Evolutionary conservation across 2,113 vertebrate species (phyloP).

Genomic region (Serinus canaria): DNA sequence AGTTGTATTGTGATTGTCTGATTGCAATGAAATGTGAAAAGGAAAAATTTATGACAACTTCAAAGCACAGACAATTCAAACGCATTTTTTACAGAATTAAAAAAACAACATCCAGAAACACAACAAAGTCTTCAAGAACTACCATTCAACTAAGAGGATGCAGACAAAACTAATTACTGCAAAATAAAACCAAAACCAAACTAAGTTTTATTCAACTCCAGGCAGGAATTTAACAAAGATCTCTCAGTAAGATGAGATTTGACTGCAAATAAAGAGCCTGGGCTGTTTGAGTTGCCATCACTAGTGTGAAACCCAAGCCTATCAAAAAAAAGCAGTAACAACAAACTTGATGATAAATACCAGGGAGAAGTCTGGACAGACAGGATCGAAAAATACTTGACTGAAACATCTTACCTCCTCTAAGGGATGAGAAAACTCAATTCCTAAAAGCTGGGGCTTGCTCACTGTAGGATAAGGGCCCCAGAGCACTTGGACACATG

Average conservation of each 20-base stretch:
- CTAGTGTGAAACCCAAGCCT: neutral
- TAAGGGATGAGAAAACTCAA: neutral
- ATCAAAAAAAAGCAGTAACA: neutral
- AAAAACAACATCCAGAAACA: neutral
- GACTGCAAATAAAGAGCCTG: neutral
- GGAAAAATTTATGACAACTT: slow-evolving; percentile 20
- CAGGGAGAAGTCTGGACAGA: neutral
- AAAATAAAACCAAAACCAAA: neutral
- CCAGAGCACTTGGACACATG: accelerated
- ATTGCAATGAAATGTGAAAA: slow-evolving; percentile 12
- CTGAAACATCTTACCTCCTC: neutral
- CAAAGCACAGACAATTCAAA: slow-evolving; percentile 32
- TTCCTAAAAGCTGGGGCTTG: neutral
- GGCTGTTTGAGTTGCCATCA: neutral
- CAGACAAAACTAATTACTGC: slow-evolving; percentile 39
- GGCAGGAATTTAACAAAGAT: slow-evolving; percentile 15
- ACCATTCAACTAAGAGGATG: neutral
- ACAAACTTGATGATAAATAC: neutral
- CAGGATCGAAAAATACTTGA: neutral
- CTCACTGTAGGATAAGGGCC: neutral
- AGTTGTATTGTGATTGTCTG: neutral
- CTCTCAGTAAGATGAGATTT: neutral
- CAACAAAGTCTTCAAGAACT: slow-evolving; percentile 31
- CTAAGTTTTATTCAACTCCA: neutral
- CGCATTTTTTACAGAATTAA: neutral